These are phyloP conservation scores for Chelonoidis abingdonii DNA, from an alignment of 2,113 vertebrate species.

Conservation along the genomic window DNA sequence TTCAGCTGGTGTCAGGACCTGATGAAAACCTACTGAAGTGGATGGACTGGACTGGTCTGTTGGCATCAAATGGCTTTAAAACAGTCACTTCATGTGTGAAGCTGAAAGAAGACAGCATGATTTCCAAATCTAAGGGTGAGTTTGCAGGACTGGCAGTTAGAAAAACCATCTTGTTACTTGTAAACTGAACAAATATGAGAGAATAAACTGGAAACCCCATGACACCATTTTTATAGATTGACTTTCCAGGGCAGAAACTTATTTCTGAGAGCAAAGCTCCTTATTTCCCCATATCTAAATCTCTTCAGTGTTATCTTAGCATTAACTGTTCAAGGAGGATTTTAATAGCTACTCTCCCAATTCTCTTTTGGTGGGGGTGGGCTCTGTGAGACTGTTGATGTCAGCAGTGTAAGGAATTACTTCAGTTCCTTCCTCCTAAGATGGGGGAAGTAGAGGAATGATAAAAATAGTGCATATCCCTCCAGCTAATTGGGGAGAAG, in stretches of 20 bases:
- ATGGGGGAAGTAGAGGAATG: conserved; percentile 58
- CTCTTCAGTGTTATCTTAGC: conserved; percentile 41
- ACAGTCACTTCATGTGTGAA: background rate
- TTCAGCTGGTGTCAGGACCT: background rate
- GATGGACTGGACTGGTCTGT: background rate
- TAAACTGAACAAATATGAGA: conserved; percentile 9
- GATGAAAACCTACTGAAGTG: background rate
- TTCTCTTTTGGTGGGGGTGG: conserved; percentile 46
- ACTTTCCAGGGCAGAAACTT: conserved; percentile 27
- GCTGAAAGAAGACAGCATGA: conserved; percentile 19
- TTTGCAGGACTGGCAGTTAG: conserved; percentile 18
- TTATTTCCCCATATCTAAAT: conserved; percentile 51
- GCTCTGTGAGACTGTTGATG: conserved; percentile 69
- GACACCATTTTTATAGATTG: background rate
- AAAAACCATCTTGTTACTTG: conserved; percentile 45
- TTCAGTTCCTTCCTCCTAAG: conserved; percentile 77
- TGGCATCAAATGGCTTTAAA: background rate
- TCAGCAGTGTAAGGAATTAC: conserved; percentile 70
- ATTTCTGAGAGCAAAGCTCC: conserved; percentile 52
- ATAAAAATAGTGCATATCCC: conserved; percentile 48
- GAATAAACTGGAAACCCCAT: background rate
- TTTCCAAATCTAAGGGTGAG: background rate
- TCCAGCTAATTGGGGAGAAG: conserved; percentile 38
- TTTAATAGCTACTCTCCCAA: conserved; percentile 54
- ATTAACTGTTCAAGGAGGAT: conserved; percentile 46